Percentiles rank a stretch among this genome's conserved stretches.
phyloP scores from a whole-genome alignment of 2,113 vertebrate genomes.

The Aptenodytes forsteri region DNA sequence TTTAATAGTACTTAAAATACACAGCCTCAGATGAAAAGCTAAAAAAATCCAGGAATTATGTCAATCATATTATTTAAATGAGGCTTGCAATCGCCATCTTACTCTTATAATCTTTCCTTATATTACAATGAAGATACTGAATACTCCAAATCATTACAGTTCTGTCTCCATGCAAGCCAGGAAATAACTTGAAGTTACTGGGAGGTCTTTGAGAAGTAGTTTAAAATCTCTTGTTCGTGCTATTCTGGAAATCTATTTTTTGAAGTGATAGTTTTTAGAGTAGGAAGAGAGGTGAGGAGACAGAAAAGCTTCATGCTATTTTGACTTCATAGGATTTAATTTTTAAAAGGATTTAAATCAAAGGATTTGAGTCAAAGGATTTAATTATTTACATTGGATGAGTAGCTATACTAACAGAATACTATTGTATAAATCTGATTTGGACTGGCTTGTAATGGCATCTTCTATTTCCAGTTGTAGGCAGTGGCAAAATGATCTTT shows the following conservation, averaged over 20 bases:
- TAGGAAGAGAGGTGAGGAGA: neutral
- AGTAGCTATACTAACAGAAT: neutral
- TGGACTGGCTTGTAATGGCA: neutral
- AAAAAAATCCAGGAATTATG: neutral
- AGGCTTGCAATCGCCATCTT: neutral
- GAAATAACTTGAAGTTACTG: neutral
- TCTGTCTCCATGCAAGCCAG: neutral
- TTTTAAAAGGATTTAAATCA: slow-evolving; percentile 13
- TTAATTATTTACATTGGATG: slow-evolving; percentile 2
- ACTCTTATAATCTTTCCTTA: neutral
- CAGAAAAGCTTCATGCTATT: neutral
- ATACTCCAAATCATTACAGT: neutral
- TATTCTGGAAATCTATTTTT: neutral
- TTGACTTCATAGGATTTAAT: neutral
- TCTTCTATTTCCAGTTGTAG: neutral
- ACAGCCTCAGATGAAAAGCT: neutral
- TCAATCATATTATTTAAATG: neutral
- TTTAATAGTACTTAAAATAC: neutral
- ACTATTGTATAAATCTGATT: neutral
- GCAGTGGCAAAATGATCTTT: neutral
- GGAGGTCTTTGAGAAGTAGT: neutral
- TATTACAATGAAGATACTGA: neutral
- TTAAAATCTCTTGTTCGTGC: neutral
- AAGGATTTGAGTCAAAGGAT: neutral
- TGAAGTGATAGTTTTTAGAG: neutral